Evolutionary conservation across 2,113 vertebrate species (phyloP).

Genomic region (Mobula hypostoma): DNA sequence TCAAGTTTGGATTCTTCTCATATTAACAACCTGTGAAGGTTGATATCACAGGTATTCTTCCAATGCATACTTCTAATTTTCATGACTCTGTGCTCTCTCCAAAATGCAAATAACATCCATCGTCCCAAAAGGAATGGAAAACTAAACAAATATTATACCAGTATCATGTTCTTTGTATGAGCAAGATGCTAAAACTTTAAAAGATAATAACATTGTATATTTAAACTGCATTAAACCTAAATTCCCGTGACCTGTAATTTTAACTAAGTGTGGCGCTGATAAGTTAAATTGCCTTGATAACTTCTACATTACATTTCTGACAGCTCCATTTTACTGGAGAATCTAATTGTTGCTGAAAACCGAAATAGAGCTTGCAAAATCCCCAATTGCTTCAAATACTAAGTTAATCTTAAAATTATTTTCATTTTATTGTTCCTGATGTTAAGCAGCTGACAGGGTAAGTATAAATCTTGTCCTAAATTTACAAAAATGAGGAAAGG

Average conservation of each 20-base stretch:
- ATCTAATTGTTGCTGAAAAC: not conserved
- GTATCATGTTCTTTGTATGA: not conserved
- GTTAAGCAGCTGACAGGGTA: not conserved
- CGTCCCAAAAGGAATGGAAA: not conserved
- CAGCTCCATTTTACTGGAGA: not conserved
- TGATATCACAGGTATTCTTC: too few relatives aligned
- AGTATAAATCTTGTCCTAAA: not conserved
- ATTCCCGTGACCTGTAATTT: not conserved
- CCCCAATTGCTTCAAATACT: not conserved
- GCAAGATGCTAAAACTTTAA: not conserved
- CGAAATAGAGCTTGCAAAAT: not conserved
- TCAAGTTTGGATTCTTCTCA: too few relatives aligned
- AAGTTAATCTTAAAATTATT: not conserved
- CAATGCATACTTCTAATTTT: too few relatives aligned
- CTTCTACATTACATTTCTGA: not conserved
- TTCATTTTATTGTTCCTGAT: not conserved
- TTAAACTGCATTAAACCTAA: not conserved
- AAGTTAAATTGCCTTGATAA: conserved; percentile 15
- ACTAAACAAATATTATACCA: not conserved
- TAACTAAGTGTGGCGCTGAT: not conserved
- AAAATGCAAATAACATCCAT: not conserved
- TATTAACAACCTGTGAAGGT: too few relatives aligned
- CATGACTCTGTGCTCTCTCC: too few relatives aligned
- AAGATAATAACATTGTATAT: not conserved
- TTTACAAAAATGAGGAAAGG: not conserved